Evolutionary conservation across 2,888 invertebrate species (phyloP), one percentile per base, ranked within the genome.

Genomic region (Cryptophagus acutangulus): DNA sequence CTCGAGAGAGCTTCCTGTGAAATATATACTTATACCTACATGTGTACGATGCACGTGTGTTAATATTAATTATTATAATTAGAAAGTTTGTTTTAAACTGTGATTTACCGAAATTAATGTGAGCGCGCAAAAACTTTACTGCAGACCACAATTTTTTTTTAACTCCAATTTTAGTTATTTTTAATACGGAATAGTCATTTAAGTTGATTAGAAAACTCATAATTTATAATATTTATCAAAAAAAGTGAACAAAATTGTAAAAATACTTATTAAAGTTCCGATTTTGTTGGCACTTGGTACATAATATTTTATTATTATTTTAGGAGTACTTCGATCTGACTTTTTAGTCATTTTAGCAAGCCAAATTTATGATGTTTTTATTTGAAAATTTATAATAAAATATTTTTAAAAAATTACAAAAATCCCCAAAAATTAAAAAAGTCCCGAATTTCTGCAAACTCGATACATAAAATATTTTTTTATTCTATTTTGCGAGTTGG

Each of bases 61-160:
- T 36, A 28, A 41, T 41, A 41, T 40, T 40, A 40, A 40, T 41
- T 31, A 31, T 31, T 41, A 31, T 41, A 41, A 36, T 41, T 41
- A 41, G 26, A 36, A 41, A 41, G 41, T 41, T 41, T 36, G 36
- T 29, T 40, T 28, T 14, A 24, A 29, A 37, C 17, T 37, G 10
- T 28, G 12, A 20, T 26, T 12, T 26, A 26, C 12, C 3, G n/a
- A 26, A 26, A 26, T 26, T 26, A 26, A 26, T 26, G 26, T 26
- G 26, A 26, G 5, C n/a, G n/a, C n/a, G n/a, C n/a, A n/a, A n/a
- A n/a, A n/a, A 20, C 9, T 8, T 9, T 20, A 9, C 6, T 20
- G 20, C 20, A 20, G 6, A 9, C 9, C 9, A 20, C 20, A 20
- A 8, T 20, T 20, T 20, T 9, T 20, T 9, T 6, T 20, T 20